Base-by-base conservation (phyloP, 2,113 vertebrate species). In the Falcunculus frontatus region DNA sequence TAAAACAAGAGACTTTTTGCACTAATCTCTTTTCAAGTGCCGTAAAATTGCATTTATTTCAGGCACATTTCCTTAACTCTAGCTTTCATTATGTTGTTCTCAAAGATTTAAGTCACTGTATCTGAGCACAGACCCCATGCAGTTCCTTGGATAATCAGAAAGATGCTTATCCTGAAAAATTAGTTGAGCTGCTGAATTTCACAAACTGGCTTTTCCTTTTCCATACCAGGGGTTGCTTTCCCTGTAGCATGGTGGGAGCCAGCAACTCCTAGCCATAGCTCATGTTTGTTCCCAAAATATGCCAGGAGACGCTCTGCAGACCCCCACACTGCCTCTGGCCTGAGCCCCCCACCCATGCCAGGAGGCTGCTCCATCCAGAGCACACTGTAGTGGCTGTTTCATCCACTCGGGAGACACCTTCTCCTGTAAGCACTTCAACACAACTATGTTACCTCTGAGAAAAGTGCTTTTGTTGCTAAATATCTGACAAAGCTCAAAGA, bases 171-270 rank as follows among this genome's bases (percentile, higher is more conserved):
- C 52, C 85, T 76, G 68, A 95, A 87, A 92, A 95, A 69, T 78
- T 74, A 49, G 23, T 59, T 56, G 69, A 94, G 70, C 74, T 69
- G 53, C 53, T 85, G 80, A 78, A 84, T 93, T 89, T 91, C 69
- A 62, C 0, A 0, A 84, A 49, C 23, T 2, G 3, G 6, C 12
- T 84, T 95, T 95, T 68, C 27, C 47, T 86, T 67, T 93, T 39
- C 22, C 52, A 16, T 41, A 11, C 4, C 5, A 41, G 42, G 5
- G 8, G 5, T n/a, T 65, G 13, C 22, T 67, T 62, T 44, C 33
- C 35, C 33, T 67, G 11, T 42, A 27, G 13, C 0, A 0, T 0
- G 1, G 37, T 0, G 3, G 33, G n/a, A 80, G 29, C 32, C 46
- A 72, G 23, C 0, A 5, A 10, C 55, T 91, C 27, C 69, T 55